Evolutionary conservation across 2,113 vertebrate genomes (phyloP).

Genomic region (Sminthopsis crassicaudata): DNA sequence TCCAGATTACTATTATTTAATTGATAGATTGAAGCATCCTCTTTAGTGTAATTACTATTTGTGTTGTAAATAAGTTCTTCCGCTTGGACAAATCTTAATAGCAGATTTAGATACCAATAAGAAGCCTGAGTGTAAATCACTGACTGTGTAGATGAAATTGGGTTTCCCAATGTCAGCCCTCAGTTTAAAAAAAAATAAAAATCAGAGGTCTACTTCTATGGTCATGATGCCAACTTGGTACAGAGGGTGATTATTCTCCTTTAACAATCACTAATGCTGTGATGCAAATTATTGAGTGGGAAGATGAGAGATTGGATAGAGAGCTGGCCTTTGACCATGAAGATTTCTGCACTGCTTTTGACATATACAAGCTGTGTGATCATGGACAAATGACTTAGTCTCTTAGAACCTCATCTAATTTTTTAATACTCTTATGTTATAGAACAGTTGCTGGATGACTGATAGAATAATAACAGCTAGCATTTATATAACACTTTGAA

Average conservation of each 20-base stretch:
- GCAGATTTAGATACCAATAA: conserved; percentile 71
- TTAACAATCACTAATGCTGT: conserved; percentile 11
- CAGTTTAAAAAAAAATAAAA: conserved; percentile 42
- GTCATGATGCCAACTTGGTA: conserved; percentile 29
- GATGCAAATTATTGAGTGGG: conserved; percentile 24
- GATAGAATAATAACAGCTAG: background rate
- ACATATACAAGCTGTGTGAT: background rate
- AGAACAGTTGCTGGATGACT: background rate
- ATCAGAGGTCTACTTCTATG: conserved; percentile 49
- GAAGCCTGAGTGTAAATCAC: conserved; percentile 67
- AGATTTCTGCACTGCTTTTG: background rate
- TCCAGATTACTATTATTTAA: conserved; percentile 61
- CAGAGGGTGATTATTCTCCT: conserved; percentile 44
- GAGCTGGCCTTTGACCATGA: background rate
- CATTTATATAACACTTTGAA: background rate
- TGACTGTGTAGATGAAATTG: conserved; percentile 72
- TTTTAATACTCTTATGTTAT: background rate
- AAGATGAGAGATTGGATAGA: background rate
- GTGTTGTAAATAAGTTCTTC: conserved; percentile 76
- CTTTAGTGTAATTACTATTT: conserved; percentile 79
- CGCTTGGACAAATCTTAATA: conserved; percentile 76
- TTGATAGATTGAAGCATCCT: conserved; percentile 80
- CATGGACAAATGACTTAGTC: background rate
- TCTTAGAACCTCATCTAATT: background rate
- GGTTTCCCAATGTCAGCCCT: conserved; percentile 65